phyloP scores from a whole-genome alignment of 2,888 invertebrate species.

The Chrysolina americana region DNA sequence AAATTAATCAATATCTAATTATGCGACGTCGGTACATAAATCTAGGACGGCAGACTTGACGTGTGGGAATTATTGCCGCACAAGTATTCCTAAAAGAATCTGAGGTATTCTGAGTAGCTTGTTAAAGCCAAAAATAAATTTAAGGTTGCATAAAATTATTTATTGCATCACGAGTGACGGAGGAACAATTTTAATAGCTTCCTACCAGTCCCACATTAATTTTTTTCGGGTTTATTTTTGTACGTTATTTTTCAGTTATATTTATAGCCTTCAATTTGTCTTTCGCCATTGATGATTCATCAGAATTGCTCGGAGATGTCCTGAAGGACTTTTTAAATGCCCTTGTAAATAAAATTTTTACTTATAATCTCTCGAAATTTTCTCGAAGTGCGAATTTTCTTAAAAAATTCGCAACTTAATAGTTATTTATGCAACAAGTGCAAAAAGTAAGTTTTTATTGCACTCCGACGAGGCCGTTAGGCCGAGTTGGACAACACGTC shows the following conservation, averaged over 20 bases:
- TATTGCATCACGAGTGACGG: conserved; percentile 51
- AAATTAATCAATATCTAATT: conserved; percentile 70
- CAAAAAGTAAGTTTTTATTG: no score
- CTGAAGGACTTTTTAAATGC: no score
- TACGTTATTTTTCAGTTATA: not conserved
- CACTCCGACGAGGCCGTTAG: no score
- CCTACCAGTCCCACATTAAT: conserved; percentile 34
- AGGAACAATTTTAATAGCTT: conserved; percentile 49
- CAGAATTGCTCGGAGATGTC: no score
- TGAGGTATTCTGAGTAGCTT: conserved; percentile 65
- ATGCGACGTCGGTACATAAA: conserved; percentile 66
- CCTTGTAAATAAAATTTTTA: no score
- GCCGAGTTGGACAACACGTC: no score
- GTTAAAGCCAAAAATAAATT: conserved; percentile 62
- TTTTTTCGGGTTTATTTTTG: not conserved
- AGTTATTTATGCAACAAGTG: no score
- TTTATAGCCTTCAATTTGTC: not conserved
- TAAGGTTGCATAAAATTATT: conserved; percentile 63
- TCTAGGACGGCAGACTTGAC: conserved; percentile 57
- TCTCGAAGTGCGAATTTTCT: no score
- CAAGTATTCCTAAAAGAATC: conserved; percentile 64
- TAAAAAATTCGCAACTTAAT: no score
- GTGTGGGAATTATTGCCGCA: conserved; percentile 64
- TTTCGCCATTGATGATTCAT: not conserved
- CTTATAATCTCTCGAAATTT: no score